Conservation (phyloP, 2,113 vertebrate genomes). For the Opisthocomus hoazin region DNA sequence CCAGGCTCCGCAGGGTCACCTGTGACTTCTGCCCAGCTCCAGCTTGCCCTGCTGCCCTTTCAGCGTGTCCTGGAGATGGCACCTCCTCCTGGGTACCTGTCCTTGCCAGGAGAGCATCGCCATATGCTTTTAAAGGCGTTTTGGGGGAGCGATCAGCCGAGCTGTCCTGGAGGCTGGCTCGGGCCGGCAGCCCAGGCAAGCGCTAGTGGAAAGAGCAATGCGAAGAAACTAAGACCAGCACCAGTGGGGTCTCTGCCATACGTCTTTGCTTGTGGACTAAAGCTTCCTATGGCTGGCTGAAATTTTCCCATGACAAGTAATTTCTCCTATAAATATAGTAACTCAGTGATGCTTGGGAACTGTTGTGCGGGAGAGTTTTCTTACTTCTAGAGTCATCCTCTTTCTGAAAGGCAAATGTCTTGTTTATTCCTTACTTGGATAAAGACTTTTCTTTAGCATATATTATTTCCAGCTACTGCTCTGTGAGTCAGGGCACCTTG, state of each 20-base stretch:
- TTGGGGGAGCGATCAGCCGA: neutral
- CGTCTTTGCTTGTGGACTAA: neutral
- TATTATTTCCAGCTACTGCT: neutral
- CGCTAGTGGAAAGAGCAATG: neutral
- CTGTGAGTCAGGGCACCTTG: conserved; percentile 13
- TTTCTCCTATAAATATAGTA: neutral
- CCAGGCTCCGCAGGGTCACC: neutral
- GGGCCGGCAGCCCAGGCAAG: neutral
- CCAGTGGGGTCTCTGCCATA: neutral
- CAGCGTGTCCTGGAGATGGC: neutral
- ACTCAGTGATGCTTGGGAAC: neutral
- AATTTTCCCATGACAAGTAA: neutral
- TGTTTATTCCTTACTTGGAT: neutral
- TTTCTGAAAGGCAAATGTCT: neutral
- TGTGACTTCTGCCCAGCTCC: neutral
- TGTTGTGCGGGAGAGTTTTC: neutral
- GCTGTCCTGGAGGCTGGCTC: neutral
- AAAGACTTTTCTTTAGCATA: neutral
- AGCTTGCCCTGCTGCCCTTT: neutral
- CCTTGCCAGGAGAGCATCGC: neutral
- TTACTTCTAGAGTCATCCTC: neutral
- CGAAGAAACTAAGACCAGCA: neutral
- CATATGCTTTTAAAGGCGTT: neutral
- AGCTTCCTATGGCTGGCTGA: neutral
- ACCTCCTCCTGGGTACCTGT: neutral